Percentiles rank a stretch among this genome's conserved stretches.
These are phyloP conservation scores for Solen grandis DNA, from an alignment of 1,140 invertebrate species.

Conservation along the genomic window DNA sequence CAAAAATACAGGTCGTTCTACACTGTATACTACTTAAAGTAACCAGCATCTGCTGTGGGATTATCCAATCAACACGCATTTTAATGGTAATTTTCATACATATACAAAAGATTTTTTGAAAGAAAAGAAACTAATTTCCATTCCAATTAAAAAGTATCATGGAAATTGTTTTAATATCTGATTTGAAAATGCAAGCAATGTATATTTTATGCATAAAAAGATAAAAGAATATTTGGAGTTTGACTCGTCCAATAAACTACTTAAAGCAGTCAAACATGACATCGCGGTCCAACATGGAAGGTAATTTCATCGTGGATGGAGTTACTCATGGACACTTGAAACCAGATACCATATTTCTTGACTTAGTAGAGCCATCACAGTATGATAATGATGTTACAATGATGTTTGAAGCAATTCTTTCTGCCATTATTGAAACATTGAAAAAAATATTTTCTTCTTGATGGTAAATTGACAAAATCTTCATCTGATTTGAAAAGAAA, in stretches of 20 bases:
- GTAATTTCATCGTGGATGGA: background rate
- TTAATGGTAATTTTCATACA: constrained; percentile 4
- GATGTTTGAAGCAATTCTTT: background rate
- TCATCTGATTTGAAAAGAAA: constrained; percentile 14
- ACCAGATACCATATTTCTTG: constrained; percentile 9
- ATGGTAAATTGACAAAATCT: too few species aligned
- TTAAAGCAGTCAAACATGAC: constrained; percentile 7
- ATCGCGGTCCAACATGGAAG: background rate
- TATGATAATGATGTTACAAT: background rate
- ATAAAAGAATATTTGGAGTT: constrained; percentile 13
- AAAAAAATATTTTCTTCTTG: background rate
- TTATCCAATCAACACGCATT: too few species aligned
- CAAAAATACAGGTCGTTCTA: too few species aligned
- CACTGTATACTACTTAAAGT: too few species aligned
- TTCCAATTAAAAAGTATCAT: too few species aligned
- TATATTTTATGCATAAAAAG: background rate
- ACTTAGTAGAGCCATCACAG: background rate
- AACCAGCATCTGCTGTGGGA: too few species aligned
- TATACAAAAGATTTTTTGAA: constrained; percentile 7
- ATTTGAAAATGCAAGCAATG: background rate
- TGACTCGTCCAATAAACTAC: constrained; percentile 2
- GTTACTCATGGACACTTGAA: background rate
- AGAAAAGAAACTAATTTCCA: too few species aligned
- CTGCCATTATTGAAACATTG: constrained; percentile 4
- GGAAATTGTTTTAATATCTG: too few species aligned